Evolutionary conservation across 2,888 invertebrate genomes (phyloP).

Genomic region (Cryptophagus acutangulus): DNA sequence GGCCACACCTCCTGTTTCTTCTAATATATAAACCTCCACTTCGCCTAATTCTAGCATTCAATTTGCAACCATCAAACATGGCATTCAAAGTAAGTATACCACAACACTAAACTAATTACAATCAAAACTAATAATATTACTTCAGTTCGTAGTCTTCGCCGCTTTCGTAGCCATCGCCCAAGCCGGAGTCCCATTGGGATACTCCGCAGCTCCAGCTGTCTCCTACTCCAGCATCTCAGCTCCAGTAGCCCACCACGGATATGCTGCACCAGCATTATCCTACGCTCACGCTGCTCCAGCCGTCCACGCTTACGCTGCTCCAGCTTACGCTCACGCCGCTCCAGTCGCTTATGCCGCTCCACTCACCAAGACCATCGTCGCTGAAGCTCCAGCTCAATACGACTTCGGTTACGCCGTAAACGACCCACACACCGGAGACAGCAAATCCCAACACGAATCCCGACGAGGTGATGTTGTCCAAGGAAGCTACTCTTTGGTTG

Average conservation of each 20-base stretch:
- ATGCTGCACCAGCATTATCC: not conserved
- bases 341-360: slow-evolving; percentile 34
- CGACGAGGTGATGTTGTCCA: slow-evolving; percentile 52
- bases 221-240: slow-evolving; percentile 23
- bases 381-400: slow-evolving; percentile 35
- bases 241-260: not conserved
- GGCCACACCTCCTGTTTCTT: no score
- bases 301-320: slow-evolving; percentile 33
- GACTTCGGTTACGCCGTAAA: slow-evolving; percentile 34
- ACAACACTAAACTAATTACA: no score
- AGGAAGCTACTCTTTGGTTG: slow-evolving; percentile 51
- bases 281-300: slow-evolving; percentile 43
- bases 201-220: slow-evolving; percentile 22
- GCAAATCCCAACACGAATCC: slow-evolving; percentile 51
- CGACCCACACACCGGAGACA: slow-evolving; percentile 49
- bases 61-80: no score
- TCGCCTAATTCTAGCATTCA: no score
- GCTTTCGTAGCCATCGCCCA: slow-evolving; percentile 31
- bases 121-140: slow-evolving; percentile 2
- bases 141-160: slow-evolving; percentile 34
- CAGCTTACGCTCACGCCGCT: slow-evolving; percentile 31
- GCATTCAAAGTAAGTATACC: slow-evolving; percentile 33
- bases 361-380: slow-evolving; percentile 26
- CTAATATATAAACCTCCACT: no score
- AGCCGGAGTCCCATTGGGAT: slow-evolving; percentile 30